Evolutionary conservation across 1,140 invertebrate species (phyloP).

Genomic region (Oedothorax gibbosus): DNA sequence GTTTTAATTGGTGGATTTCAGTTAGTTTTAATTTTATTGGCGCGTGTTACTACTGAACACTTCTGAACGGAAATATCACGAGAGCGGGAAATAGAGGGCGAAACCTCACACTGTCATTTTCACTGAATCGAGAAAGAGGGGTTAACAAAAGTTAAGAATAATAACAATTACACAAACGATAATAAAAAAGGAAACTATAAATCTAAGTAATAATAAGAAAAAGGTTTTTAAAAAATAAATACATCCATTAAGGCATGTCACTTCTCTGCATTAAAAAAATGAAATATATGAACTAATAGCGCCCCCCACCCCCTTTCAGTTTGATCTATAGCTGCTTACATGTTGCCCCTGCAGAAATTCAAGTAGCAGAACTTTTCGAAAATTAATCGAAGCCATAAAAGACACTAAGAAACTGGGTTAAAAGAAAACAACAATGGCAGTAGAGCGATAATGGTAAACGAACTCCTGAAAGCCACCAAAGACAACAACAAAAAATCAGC

Average conservation of each 20-base stretch:
- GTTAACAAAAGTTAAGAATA: too few species aligned
- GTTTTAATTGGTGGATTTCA: too few species aligned
- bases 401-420: constrained; percentile 53
- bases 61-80: too few species aligned
- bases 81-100: too few species aligned
- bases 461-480: constrained; percentile 34
- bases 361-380: constrained; percentile 1
- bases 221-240: too few species aligned
- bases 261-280: background rate
- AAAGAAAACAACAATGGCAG: constrained; percentile 39
- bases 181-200: too few species aligned
- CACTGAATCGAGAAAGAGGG: too few species aligned
- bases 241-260: background rate
- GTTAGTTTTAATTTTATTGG: too few species aligned
- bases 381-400: constrained; percentile 45
- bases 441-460: constrained; percentile 29
- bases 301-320: background rate
- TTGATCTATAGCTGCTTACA: constrained; percentile 36
- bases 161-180: too few species aligned
- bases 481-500: constrained; percentile 17
- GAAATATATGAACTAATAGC: constrained; percentile 26
- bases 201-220: too few species aligned
- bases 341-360: background rate
- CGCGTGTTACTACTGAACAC: too few species aligned
- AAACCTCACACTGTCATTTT: too few species aligned